Base-by-base conservation (phyloP, 2,797 vertebrate species). In the Cirrhinus mrigala region DNA sequence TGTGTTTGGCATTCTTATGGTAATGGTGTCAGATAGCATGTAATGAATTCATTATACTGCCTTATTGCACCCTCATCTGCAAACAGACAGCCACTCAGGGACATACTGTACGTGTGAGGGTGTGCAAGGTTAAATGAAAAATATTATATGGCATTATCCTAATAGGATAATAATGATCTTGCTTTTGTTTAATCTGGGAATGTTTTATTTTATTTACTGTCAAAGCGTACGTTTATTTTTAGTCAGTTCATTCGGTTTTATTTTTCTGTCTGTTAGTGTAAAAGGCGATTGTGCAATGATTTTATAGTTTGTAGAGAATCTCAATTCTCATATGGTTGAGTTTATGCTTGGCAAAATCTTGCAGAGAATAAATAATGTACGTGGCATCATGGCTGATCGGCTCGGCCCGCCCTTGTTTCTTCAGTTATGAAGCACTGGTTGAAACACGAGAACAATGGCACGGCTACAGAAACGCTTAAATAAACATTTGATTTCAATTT, bases 21-120 rank as follows among this genome's bases (percentile, higher is more conserved):
- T 90, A 90, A 91, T 91, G 85, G 85, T 90, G 90, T 91, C 89
- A 91, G 89, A 91, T 89, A 91, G 83, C 89, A 90, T 91, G 89
- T 90, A 90, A 90, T 91, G 89, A 89, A 91, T 91, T 91, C 89
- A 91, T 91, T 91, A 91, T 84, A 86, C 88, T 79, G 87, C 89
- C 88, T 89, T 87, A 90, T 91, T 90, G 89, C 87, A 83, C 78
- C 84, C 86, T 90, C 86, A 89, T 90, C 86, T 88, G 86, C 87
- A 69, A 76, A 84, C 74, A 90, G 88, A 89, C 79, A 87, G 83
- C 81, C 88, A 90, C 90, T 78, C 54, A 64, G 81, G 75, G 81
- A 89, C 83, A 50, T 90, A 88, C 87, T 81, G 87, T 87, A 86
- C 18, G 78, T 62, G 88, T 84, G 81, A 81, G 77, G 44, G 18